Conservation (phyloP, 2,113 vertebrate genomes). For the Neolamprologus sp. region DNA sequence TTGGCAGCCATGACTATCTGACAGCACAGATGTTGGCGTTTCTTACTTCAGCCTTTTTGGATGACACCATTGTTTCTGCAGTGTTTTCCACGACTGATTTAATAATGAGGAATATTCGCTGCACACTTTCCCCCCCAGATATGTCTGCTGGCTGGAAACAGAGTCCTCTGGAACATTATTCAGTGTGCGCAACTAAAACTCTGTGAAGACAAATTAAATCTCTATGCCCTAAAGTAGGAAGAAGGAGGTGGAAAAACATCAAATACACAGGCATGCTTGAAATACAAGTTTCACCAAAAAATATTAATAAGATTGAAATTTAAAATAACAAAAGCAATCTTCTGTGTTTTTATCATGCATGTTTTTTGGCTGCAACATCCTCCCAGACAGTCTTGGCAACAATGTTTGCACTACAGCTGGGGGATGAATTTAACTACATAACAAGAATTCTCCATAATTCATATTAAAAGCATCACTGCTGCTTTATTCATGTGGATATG, state of each 20-base stretch:
- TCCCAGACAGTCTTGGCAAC: background rate
- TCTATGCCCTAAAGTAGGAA: background rate
- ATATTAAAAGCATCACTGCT: background rate
- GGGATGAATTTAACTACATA: background rate
- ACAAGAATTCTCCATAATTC: background rate
- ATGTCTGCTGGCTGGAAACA: constrained; percentile 8
- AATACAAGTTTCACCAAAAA: background rate
- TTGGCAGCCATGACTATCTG: constrained; percentile 54
- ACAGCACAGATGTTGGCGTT: constrained; percentile 29
- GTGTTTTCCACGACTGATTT: constrained; percentile 26
- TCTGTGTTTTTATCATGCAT: background rate
- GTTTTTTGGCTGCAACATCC: background rate
- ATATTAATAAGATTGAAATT: background rate
- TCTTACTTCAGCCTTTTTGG: constrained; percentile 24
- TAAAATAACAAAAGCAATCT: background rate
- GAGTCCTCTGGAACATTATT: background rate
- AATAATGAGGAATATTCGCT: constrained; percentile 36
- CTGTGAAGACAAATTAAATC: background rate
- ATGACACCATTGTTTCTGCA: constrained; percentile 36
- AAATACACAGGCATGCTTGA: background rate
- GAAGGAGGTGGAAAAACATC: background rate
- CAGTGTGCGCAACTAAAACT: background rate
- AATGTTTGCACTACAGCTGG: background rate
- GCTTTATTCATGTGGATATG: background rate
- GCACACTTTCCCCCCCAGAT: background rate